These are phyloP conservation scores for Acleris emargana DNA, from an alignment of 2,888 invertebrate genomes.

Conservation along the genomic window DNA sequence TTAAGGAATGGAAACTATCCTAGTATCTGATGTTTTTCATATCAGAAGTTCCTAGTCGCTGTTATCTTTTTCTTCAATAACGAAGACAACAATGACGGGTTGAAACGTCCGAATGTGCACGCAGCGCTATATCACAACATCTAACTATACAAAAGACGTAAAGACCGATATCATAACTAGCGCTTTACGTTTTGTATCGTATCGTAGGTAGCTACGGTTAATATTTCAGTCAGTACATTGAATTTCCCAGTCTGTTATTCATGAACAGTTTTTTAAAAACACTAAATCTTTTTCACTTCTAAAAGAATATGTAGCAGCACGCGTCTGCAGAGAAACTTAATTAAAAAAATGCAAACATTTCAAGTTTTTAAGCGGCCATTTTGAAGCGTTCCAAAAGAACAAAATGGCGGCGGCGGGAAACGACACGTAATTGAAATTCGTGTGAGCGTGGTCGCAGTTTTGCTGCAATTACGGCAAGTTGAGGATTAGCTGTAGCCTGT, in stretches of 20 bases:
- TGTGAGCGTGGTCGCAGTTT: slow-evolving; percentile 14
- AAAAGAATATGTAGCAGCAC: slow-evolving; percentile 9
- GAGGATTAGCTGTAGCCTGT: slow-evolving; percentile 4
- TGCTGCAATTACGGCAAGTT: slow-evolving; percentile 12
- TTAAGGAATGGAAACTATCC: too few relatives aligned
- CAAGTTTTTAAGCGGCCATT: slow-evolving; percentile 16
- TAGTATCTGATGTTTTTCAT: too few relatives aligned
- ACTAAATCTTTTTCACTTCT: not conserved
- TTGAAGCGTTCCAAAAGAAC: slow-evolving; percentile 18
- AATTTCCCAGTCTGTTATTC: not conserved
- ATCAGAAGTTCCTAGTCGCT: too few relatives aligned
- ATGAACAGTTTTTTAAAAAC: not conserved
- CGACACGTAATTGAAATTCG: slow-evolving; percentile 30
- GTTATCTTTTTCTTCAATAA: too few relatives aligned
- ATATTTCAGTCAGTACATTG: too few relatives aligned
- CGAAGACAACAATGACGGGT: too few relatives aligned
- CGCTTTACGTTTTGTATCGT: too few relatives aligned
- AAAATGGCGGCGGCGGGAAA: slow-evolving; percentile 28
- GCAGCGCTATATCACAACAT: too few relatives aligned
- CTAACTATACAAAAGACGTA: too few relatives aligned
- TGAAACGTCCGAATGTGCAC: too few relatives aligned
- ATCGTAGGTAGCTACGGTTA: too few relatives aligned
- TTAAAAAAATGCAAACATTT: slow-evolving; percentile 21
- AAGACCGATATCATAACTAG: too few relatives aligned
- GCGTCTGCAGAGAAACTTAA: slow-evolving; percentile 21